phyloP scores from a whole-genome alignment of 2,888 invertebrate genomes.

The Odontocolon sp. region DNA sequence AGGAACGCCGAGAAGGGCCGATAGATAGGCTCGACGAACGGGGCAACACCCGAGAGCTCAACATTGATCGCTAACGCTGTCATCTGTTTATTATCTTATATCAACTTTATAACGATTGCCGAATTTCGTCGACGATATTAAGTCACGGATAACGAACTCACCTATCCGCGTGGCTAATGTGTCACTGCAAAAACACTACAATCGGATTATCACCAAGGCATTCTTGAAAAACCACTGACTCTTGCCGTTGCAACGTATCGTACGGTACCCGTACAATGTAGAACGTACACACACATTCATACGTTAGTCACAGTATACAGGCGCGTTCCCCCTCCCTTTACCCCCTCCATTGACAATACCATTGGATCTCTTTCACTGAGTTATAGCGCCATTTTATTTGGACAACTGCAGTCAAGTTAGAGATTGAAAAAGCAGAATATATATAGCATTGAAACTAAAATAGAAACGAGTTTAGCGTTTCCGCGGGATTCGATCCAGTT shows the following conservation, averaged over 20 bases:
- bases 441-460: background rate
- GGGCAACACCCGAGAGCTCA: conserved; percentile 74
- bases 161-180: conserved; percentile 48
- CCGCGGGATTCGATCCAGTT: background rate
- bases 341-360: background rate
- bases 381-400: background rate
- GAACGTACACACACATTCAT: conserved; percentile 29
- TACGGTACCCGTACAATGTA: conserved; percentile 41
- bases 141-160: conserved; percentile 50
- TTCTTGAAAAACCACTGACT: conserved; percentile 75
- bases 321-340: background rate
- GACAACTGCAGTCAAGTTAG: background rate
- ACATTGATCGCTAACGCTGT: conserved; percentile 72
- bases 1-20: conserved; percentile 49
- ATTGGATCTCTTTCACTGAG: background rate
- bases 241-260: conserved; percentile 58
- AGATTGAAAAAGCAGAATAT: background rate
- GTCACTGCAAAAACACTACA: conserved; percentile 47
- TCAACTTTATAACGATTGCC: background rate
- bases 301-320: conserved; percentile 8
- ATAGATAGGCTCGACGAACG: conserved; percentile 62
- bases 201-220: conserved; percentile 70
- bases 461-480: background rate
- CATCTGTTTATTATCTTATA: conserved; percentile 50
- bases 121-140: background rate